Base-by-base conservation (phyloP, 2,113 vertebrate genomes). In the Phocoena phocoena region DNA sequence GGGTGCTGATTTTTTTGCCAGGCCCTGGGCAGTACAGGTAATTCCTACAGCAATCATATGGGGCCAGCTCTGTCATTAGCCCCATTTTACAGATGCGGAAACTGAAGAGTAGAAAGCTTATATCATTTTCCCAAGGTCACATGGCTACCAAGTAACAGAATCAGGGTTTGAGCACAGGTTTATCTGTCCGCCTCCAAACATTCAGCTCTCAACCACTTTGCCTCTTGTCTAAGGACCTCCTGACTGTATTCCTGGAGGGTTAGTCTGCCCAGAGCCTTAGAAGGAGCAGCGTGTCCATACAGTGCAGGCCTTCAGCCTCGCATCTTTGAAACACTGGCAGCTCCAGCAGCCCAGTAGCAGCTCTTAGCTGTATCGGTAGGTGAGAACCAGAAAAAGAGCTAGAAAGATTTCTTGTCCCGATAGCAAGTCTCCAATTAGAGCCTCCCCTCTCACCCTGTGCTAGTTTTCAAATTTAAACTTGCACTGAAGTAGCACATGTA, bases 91-190 rank as follows among this genome's bases (percentile, higher is more conserved):
- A 71, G 89, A 81, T 50, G 65, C 38, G 50, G 92, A 97, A 96
- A 84, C 79, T 63, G 87, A 95, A 87, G 71, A 92, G 97, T 95
- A 97, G 96, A 53, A 81, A 88, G 74, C 90, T 96, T 97, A 88
- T 96, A 1, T 80, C 79, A 92, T 23, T 97, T 97, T 97, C 97
- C 97, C 97, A 98, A 97, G 97, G 74, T 81, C 83, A 84, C 80
- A 15, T 73, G 93, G 60, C 33, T 95, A 70, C 55, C 58, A 88
- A 86, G 73, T 65, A 62, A 67, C 70, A 71, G 70, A 92, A 26
- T n/a, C 41, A 12, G 50, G 58, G 63, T 67, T 93, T 89, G 50
- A 84, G 88, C 26, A 47, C 31, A 73, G 68, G 79, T 67, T 63
- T 65, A 18, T 68, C 44, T 80, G 65, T 70, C 47, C 33, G 44